phyloP scores from a whole-genome alignment of 2,888 invertebrate genomes.

The Drosophila greeni region DNA sequence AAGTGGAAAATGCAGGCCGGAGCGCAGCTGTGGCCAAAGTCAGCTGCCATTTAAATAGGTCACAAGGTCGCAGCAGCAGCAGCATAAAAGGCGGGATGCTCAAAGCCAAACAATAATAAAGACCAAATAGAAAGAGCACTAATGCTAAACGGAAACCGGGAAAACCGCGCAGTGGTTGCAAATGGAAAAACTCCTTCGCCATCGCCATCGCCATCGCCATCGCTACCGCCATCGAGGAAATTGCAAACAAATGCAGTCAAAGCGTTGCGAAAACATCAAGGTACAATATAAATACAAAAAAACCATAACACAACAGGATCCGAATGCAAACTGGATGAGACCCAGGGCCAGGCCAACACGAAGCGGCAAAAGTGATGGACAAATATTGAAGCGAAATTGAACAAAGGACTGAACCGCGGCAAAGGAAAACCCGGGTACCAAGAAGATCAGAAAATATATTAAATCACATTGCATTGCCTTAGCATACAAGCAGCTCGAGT shows the following conservation, averaged over 20 bases:
- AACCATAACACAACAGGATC: not conserved
- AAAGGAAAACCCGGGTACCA: conserved; percentile 3
- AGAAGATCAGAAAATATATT: conserved; percentile 9
- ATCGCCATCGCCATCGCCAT: not conserved
- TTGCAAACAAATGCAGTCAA: conserved; percentile 48
- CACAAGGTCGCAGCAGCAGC: conserved; percentile 28
- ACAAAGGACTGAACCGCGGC: conserved; percentile 20
- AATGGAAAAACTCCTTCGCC: conserved; percentile 9
- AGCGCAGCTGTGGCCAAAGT: conserved; percentile 39
- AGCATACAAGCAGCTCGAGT: not conserved
- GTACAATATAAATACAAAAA: conserved; percentile 22
- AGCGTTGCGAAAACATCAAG: conserved; percentile 34
- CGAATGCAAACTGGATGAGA: conserved; percentile 12
- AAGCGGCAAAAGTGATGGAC: conserved; percentile 31
- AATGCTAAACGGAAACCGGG: conserved; percentile 30
- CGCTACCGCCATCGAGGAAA: conserved; percentile 20
- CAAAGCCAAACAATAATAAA: conserved; percentile 37
- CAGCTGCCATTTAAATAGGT: conserved; percentile 32
- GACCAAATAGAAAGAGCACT: conserved; percentile 35
- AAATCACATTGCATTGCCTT: conserved; percentile 15
- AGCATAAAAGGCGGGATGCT: conserved; percentile 8
- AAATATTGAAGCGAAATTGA: conserved; percentile 27
- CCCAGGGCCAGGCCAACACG: conserved; percentile 19
- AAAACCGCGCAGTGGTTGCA: conserved; percentile 17
- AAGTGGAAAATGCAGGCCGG: conserved; percentile 33